Evolutionary conservation across 2,113 vertebrate species (phyloP).

Genomic region (Misgurnus anguillicaudatus): DNA sequence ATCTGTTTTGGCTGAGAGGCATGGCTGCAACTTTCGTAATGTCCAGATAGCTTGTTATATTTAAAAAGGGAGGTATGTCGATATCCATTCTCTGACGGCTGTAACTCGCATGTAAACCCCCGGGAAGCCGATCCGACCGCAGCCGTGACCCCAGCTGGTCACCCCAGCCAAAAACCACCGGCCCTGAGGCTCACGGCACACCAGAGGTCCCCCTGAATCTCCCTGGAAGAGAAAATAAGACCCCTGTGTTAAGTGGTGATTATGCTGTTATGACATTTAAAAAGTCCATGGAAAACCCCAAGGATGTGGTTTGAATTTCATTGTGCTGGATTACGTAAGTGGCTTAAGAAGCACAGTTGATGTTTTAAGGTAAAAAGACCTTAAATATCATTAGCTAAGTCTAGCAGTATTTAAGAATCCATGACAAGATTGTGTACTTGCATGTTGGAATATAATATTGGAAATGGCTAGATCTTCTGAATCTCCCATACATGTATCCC

Average conservation of each 20-base stretch:
- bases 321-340: constrained; percentile 61
- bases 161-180: constrained; percentile 94
- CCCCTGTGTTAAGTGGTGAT: too few relatives aligned
- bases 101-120: constrained; percentile 91
- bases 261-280: constrained; percentile 56
- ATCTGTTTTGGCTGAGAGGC: neutral
- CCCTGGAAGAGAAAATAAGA: constrained; percentile 72
- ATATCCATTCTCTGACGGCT: constrained; percentile 85
- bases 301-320: constrained; percentile 61
- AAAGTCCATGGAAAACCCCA: constrained; percentile 47
- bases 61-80: constrained; percentile 79
- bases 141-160: constrained; percentile 96
- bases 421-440: neutral
- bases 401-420: constrained; percentile 37
- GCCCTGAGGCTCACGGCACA: constrained; percentile 83
- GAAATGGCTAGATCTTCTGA: neutral
- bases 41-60: neutral
- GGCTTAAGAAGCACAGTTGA: constrained; percentile 60
- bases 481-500: constrained; percentile 89
- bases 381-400: constrained; percentile 45
- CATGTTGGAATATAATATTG: neutral
- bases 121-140: constrained; percentile 83
- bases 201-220: constrained; percentile 90
- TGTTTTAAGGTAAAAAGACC: constrained; percentile 47
- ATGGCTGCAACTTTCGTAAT: neutral